phyloP scores from a whole-genome alignment of 2,797 vertebrate genomes.

The Arctocebus calabarensis region DNA sequence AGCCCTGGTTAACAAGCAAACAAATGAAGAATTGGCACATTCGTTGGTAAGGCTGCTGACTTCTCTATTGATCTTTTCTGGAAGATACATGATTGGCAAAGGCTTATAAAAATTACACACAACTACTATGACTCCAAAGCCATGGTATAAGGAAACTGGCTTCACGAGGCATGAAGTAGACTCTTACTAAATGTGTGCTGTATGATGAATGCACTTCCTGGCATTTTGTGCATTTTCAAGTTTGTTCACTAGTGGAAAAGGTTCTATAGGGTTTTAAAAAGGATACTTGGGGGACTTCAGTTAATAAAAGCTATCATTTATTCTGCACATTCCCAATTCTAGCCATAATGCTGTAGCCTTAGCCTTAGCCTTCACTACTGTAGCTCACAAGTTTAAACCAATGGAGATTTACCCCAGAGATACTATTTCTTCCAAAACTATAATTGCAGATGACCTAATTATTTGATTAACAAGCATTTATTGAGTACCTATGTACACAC shows the following conservation, averaged over 20 bases:
- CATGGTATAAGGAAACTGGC: not conserved
- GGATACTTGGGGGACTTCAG: not conserved
- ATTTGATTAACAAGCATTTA: conserved; percentile 36
- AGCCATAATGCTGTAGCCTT: not conserved
- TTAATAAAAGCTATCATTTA: not conserved
- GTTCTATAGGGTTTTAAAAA: not conserved
- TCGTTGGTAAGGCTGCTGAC: not conserved
- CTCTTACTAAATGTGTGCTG: not conserved
- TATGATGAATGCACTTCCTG: not conserved
- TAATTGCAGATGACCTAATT: not conserved
- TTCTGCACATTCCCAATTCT: not conserved
- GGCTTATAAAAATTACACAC: not conserved
- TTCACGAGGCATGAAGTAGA: not conserved
- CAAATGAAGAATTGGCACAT: not conserved
- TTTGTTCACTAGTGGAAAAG: not conserved
- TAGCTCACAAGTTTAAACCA: not conserved
- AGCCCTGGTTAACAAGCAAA: not conserved
- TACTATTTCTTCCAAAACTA: not conserved
- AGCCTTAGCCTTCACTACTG: not conserved
- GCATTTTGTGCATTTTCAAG: conserved; percentile 22
- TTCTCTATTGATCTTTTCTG: not conserved
- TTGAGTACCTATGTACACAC: not conserved
- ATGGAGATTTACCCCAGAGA: not conserved
- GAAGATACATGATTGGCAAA: conserved; percentile 15
- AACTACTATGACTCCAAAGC: not conserved